These are phyloP conservation scores for Gymnocheta viridis DNA, from an alignment of 2,888 invertebrate genomes.

Conservation along the genomic window DNA sequence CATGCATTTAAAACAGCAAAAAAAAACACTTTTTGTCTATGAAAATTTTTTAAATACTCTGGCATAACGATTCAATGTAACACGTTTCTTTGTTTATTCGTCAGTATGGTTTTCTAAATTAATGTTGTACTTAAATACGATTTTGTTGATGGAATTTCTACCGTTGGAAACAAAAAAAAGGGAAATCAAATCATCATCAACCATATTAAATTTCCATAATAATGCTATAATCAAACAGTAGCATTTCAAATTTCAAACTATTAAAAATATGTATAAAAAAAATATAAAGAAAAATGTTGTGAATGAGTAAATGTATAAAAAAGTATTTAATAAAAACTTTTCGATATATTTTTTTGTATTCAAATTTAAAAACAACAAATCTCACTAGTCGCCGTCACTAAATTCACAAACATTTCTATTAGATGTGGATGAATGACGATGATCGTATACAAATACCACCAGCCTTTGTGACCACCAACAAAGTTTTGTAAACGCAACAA, in stretches of 20 bases:
- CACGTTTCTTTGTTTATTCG: neutral
- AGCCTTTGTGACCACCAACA: slow-evolving; percentile 54
- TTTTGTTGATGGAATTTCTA: slow-evolving; percentile 20
- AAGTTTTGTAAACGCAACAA: slow-evolving; percentile 34
- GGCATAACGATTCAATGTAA: neutral
- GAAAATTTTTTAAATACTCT: neutral
- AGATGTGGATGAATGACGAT: slow-evolving; percentile 34
- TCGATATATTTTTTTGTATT: slow-evolving; percentile 45
- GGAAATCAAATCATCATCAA: slow-evolving; percentile 56
- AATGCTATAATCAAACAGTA: slow-evolving; percentile 65
- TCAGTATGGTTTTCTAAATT: neutral
- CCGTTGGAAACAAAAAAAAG: neutral
- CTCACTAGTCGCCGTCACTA: slow-evolving; percentile 31
- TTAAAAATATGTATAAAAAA: neutral
- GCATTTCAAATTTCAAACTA: slow-evolving; percentile 59
- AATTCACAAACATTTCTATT: slow-evolving; percentile 24
- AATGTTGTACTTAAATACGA: neutral
- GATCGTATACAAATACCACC: neutral
- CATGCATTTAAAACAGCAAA: too few relatives aligned
- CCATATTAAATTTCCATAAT: slow-evolving; percentile 67
- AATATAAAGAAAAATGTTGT: neutral
- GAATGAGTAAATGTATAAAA: slow-evolving; percentile 52
- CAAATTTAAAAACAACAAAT: slow-evolving; percentile 25
- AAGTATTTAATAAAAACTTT: slow-evolving; percentile 36
- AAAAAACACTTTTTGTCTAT: too few relatives aligned